Evolutionary conservation across 2,797 vertebrate genomes (phyloP).

Genomic region (Mycteria americana): DNA sequence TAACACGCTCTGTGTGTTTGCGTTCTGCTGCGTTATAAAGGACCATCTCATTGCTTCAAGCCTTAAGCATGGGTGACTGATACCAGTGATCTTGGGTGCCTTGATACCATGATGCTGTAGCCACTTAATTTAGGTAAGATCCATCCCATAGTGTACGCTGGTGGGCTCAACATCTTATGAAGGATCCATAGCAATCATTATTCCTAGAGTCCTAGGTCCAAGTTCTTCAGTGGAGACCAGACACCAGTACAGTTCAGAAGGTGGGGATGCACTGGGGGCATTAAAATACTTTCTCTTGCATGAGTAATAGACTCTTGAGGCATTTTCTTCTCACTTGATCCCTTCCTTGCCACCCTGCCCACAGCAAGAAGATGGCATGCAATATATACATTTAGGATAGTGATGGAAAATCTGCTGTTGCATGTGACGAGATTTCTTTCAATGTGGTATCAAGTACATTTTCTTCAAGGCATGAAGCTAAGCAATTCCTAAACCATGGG

Average conservation of each 20-base stretch:
- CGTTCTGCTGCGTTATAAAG: accelerated
- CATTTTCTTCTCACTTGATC: not conserved
- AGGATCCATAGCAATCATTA: accelerated
- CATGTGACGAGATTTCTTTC: not conserved
- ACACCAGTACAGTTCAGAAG: not conserved
- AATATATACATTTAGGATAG: not conserved
- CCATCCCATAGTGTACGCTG: accelerated
- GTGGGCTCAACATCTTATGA: not conserved
- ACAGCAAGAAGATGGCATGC: not conserved
- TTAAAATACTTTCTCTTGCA: not conserved
- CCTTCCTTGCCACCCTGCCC: not conserved
- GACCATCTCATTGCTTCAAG: not conserved
- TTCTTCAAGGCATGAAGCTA: not conserved
- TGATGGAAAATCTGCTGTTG: not conserved
- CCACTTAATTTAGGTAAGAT: not conserved
- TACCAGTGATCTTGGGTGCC: not conserved
- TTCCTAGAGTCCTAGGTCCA: not conserved
- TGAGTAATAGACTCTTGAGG: not conserved
- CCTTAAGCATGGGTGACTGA: not conserved
- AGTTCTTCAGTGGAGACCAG: not conserved
- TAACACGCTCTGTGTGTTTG: not conserved
- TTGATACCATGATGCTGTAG: not conserved
- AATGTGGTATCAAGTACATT: not conserved
- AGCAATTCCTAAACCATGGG: not conserved
- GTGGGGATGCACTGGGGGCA: too few species aligned